Evolutionary conservation across 2,797 vertebrate species (phyloP).

Genomic region (Schizopygopsis pylzovi): DNA sequence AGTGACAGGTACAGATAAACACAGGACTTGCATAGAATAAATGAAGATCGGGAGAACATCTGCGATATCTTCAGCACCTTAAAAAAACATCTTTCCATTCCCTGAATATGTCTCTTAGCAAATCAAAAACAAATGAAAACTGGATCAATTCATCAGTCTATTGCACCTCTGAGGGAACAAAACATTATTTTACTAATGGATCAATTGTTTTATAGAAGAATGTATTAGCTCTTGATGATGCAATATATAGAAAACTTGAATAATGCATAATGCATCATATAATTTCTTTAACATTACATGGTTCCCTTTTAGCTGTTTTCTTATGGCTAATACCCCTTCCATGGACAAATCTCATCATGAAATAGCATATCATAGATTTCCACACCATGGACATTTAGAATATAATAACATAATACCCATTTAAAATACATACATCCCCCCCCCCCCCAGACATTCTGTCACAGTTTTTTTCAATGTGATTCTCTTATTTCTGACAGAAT

Average conservation of each 20-base stretch:
- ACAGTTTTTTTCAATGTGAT: too few relatives aligned
- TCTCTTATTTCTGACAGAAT: too few relatives aligned
- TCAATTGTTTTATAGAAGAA: not conserved
- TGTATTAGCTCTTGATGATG: not conserved
- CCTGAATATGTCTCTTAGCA: constrained; percentile 45
- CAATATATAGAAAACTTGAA: not conserved
- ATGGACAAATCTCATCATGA: not conserved
- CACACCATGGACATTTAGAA: constrained; percentile 1
- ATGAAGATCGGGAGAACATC: constrained; percentile 67
- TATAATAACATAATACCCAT: not conserved
- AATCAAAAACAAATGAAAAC: constrained; percentile 58
- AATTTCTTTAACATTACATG: not conserved
- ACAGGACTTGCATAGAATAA: constrained; percentile 82
- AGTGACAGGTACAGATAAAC: constrained; percentile 59
- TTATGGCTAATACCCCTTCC: constrained; percentile 14
- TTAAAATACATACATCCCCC: not conserved
- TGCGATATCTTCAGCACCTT: constrained; percentile 74
- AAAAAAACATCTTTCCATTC: constrained; percentile 70
- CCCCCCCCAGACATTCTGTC: too few relatives aligned
- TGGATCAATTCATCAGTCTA: constrained; percentile 47
- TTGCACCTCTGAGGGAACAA: constrained; percentile 46
- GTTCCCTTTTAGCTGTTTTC: not conserved
- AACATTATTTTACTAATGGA: constrained; percentile 1
- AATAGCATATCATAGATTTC: constrained; percentile 4
- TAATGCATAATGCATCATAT: constrained; percentile 7